Conservation (phyloP, 2,888 invertebrate genomes). For the Argyresthia goedartella region DNA sequence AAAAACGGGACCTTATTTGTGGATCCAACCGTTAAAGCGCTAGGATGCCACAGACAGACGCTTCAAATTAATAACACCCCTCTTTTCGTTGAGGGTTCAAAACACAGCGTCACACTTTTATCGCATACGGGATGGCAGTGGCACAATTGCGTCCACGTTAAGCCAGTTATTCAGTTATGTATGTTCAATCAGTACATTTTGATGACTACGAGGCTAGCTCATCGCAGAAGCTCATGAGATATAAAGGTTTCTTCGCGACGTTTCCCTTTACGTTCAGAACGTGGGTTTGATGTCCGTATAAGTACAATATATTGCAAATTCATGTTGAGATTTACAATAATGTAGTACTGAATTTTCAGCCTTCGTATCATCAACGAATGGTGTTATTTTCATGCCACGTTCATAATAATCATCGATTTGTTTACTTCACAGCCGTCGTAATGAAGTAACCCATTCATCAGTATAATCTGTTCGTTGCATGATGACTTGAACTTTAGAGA, state of each 20-base stretch:
- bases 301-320: neutral
- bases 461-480: constrained; percentile 53
- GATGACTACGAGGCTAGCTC: no score
- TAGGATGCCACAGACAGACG: no score
- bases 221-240: neutral
- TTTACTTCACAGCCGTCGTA: neutral
- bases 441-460: constrained; percentile 26
- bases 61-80: no score
- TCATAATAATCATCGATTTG: neutral
- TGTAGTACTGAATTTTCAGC: neutral
- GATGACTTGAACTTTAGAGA: constrained; percentile 38
- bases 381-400: neutral
- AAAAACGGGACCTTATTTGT: no score
- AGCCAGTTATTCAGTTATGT: no score
- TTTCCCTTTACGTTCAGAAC: no score
- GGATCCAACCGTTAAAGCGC: no score
- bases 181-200: no score
- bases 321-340: neutral
- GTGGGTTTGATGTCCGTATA: neutral
- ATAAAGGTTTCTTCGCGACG: neutral
- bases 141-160: no score
- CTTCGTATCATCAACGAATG: neutral
- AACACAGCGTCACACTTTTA: no score
- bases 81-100: no score
- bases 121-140: no score